A percentile compares a stretch with the other conserved stretches of the same genome.
phyloP scores from a whole-genome alignment of 2,113 vertebrate species.

The Psephotus haematonotus region DNA sequence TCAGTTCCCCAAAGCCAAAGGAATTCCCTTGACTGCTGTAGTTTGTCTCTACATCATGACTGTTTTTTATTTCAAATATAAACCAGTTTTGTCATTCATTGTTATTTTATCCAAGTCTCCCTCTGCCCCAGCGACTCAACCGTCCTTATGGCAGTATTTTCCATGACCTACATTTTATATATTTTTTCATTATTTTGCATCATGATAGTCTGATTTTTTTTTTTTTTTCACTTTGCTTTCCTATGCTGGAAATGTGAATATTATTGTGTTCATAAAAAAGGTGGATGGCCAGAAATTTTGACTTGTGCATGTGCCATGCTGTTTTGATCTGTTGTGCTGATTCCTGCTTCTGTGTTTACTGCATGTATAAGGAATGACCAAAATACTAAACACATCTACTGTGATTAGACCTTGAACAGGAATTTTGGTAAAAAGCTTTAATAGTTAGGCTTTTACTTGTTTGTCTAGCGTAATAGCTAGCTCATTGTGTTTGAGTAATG shows the following conservation, averaged over 20 bases:
- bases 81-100: not conserved
- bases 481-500: not conserved
- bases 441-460: not conserved
- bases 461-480: not conserved
- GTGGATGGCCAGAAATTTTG: not conserved
- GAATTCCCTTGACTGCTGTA: not conserved
- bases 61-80: not conserved
- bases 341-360: not conserved
- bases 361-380: not conserved
- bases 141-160: not conserved
- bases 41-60: not conserved
- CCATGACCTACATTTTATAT: not conserved
- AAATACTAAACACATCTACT: not conserved
- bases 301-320: not conserved
- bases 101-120: not conserved
- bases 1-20: not conserved
- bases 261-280: not conserved
- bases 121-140: not conserved
- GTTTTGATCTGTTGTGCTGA: not conserved
- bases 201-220: not conserved
- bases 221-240: not conserved
- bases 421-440: not conserved
- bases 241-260: not conserved
- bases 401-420: not conserved
- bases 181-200: not conserved